A percentile compares a stretch with the other conserved stretches of the same genome.
These are phyloP conservation scores for Strigamia maritima DNA, from an alignment of 2,888 invertebrate genomes.

Conservation along the genomic window DNA sequence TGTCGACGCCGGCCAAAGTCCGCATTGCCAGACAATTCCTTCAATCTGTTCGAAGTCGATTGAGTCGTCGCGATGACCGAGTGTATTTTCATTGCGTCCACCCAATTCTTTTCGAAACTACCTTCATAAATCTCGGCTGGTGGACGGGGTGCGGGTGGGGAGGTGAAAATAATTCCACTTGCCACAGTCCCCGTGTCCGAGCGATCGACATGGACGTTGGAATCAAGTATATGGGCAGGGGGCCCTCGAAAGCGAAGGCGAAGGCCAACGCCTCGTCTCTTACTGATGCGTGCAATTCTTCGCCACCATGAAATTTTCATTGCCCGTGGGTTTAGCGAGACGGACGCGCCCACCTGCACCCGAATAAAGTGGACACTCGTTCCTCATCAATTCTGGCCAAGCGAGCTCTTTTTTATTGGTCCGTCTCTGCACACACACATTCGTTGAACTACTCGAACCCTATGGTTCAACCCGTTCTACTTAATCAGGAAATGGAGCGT, in stretches of 20 bases:
- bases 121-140: neutral
- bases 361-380: constrained; percentile 11
- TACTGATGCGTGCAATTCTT: constrained; percentile 21
- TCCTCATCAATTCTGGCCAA: neutral
- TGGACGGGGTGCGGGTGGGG: neutral
- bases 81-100: neutral
- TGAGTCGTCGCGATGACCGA: neutral
- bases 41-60: neutral
- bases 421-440: too few relatives aligned
- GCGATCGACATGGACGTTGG: constrained; percentile 11
- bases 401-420: constrained; percentile 2
- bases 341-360: neutral
- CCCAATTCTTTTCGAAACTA: neutral
- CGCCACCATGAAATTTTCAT: constrained; percentile 24
- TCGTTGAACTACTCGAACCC: neutral
- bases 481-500: neutral
- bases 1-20: too few relatives aligned
- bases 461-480: neutral
- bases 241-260: neutral
- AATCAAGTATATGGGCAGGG: neutral
- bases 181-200: neutral
- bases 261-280: constrained; percentile 5
- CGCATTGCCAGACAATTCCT: too few relatives aligned
- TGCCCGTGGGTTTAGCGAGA: constrained; percentile 25
- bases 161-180: neutral